Conservation (phyloP, 2,888 invertebrate genomes). For the Megastigmus dorsalis region DNA sequence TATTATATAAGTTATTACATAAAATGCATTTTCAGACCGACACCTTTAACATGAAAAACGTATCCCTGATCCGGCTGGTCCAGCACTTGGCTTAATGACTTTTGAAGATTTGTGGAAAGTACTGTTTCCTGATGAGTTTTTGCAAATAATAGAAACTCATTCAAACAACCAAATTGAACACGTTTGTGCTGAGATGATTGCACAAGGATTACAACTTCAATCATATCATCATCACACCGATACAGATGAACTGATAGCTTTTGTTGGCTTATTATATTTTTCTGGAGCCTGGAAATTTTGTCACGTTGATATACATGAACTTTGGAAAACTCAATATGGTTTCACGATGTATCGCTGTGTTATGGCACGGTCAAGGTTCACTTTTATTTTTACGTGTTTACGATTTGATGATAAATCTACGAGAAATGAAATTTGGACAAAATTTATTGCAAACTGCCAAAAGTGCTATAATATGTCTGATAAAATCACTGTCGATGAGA, state of each 20-base stretch:
- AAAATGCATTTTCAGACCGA: no score
- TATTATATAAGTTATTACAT: no score
- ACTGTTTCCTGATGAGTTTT: no score
- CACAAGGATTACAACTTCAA: no score
- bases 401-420: constrained; percentile 32
- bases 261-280: background rate
- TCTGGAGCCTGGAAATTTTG: background rate
- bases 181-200: no score
- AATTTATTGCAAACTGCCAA: constrained; percentile 30
- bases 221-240: no score
- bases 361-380: constrained; percentile 28
- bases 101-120: no score
- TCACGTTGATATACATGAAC: background rate
- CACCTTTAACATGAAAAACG: no score
- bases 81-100: no score
- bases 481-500: background rate
- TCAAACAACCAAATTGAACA: no score
- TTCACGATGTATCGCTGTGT: background rate
- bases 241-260: background rate
- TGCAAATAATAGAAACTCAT: no score
- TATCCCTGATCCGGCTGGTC: no score
- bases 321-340: background rate
- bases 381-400: constrained; percentile 18
- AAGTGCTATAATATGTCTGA: background rate
- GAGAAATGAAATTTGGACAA: constrained; percentile 20